Evolutionary conservation across 2,113 vertebrate genomes (phyloP).

Genomic region (Catharus minimus): DNA sequence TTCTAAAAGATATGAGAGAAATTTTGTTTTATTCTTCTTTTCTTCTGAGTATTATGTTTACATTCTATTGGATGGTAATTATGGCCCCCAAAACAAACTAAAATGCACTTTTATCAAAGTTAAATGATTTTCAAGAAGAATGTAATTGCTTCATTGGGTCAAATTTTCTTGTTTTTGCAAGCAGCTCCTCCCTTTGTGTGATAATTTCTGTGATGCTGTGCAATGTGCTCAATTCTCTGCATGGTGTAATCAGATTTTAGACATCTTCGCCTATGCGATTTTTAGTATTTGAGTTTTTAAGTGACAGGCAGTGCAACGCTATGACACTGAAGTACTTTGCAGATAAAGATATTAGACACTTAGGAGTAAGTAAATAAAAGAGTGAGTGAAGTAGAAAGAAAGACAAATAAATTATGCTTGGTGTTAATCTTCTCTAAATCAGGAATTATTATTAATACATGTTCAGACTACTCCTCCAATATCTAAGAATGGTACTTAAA

Average conservation of each 20-base stretch:
- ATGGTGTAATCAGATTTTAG: not conserved
- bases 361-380: not conserved
- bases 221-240: not conserved
- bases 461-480: not conserved
- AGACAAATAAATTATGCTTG: not conserved
- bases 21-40: not conserved
- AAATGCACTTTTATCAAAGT: not conserved
- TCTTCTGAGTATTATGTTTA: not conserved
- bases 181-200: not conserved
- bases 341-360: not conserved
- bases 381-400: not conserved
- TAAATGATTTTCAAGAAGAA: not conserved
- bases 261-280: not conserved
- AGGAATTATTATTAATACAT: not conserved
- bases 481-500: not conserved
- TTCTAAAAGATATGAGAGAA: accelerated
- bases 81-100: not conserved
- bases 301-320: not conserved
- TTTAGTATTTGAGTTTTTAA: not conserved
- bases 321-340: not conserved
- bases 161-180: not conserved
- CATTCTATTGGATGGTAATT: not conserved
- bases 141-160: not conserved
- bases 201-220: not conserved
- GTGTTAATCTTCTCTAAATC: not conserved